These are phyloP conservation scores for Acinonyx jubatus DNA, from an alignment of 2,113 vertebrate genomes.

Conservation along the genomic window DNA sequence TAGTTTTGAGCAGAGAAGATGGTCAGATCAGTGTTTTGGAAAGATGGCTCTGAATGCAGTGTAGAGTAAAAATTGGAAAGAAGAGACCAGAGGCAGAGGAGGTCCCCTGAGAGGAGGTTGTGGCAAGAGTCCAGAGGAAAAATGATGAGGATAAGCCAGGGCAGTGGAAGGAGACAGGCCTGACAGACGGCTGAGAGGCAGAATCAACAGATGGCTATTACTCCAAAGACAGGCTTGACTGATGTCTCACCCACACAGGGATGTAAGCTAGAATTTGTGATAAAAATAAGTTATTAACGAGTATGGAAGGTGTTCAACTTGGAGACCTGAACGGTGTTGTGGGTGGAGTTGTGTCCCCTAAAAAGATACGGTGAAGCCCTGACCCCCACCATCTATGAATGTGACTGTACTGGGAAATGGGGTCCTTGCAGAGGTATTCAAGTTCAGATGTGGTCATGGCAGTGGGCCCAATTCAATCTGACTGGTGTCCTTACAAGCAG, in stretches of 20 bases:
- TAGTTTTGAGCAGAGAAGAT: not conserved
- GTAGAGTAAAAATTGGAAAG: not conserved
- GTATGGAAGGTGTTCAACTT: not conserved
- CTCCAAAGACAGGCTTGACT: constrained; percentile 37
- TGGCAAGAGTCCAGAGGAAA: constrained; percentile 10
- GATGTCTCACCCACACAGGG: not conserved
- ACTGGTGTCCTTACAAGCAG: not conserved
- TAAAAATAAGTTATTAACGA: not conserved
- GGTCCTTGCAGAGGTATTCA: not conserved
- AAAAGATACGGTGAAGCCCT: not conserved
- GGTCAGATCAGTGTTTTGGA: not conserved
- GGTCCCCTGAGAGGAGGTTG: not conserved
- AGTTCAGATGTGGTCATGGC: not conserved
- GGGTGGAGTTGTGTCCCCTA: not conserved
- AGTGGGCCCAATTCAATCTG: not conserved
- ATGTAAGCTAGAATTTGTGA: not conserved
- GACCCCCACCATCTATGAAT: not conserved
- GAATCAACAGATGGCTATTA: constrained; percentile 43
- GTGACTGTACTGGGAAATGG: not conserved
- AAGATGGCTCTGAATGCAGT: not conserved
- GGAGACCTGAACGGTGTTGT: not conserved
- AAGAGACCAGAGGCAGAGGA: not conserved
- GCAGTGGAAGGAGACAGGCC: not conserved
- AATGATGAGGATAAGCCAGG: not conserved
- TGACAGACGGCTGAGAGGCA: not conserved